A percentile compares a stretch with the other conserved stretches of the same genome.
phyloP scores from a whole-genome alignment of 2,113 vertebrate species.

The Epinephelus lanceolatus region DNA sequence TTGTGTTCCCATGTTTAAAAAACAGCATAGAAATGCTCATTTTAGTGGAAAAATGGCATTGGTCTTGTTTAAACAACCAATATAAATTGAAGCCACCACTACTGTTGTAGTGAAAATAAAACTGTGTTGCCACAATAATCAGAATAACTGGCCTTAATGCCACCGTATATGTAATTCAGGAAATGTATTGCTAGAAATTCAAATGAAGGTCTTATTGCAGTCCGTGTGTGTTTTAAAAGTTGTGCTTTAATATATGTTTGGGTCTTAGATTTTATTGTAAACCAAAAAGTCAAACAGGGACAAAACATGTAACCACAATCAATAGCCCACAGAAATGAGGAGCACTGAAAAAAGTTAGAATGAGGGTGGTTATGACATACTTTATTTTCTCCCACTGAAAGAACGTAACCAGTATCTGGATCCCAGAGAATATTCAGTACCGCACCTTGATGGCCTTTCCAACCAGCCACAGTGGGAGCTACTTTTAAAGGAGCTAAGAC shows the following conservation, averaged over 20 bases:
- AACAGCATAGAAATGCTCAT: too few species aligned
- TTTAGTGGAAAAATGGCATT: too few species aligned
- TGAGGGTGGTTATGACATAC: neutral
- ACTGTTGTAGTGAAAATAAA: too few species aligned
- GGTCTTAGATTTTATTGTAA: neutral
- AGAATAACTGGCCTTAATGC: neutral
- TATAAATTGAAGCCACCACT: too few species aligned
- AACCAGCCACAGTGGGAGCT: constrained; percentile 43
- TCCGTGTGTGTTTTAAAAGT: neutral
- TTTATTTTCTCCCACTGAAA: constrained; percentile 7
- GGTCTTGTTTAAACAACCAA: too few species aligned
- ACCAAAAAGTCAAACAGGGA: neutral
- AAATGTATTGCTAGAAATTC: too few species aligned
- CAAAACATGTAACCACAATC: too few species aligned
- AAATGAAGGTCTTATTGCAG: neutral
- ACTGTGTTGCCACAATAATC: neutral
- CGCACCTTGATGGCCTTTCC: constrained; percentile 69
- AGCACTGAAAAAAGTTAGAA: neutral
- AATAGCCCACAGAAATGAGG: neutral
- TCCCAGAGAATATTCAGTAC: constrained; percentile 29
- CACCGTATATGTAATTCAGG: neutral
- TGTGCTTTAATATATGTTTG: neutral
- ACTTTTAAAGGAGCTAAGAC: constrained; percentile 53
- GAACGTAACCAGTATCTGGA: constrained; percentile 34
- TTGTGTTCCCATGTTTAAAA: too few species aligned